Evolutionary conservation across 2,888 invertebrate species (phyloP).

Genomic region (Meghimatium bilineatum): DNA sequence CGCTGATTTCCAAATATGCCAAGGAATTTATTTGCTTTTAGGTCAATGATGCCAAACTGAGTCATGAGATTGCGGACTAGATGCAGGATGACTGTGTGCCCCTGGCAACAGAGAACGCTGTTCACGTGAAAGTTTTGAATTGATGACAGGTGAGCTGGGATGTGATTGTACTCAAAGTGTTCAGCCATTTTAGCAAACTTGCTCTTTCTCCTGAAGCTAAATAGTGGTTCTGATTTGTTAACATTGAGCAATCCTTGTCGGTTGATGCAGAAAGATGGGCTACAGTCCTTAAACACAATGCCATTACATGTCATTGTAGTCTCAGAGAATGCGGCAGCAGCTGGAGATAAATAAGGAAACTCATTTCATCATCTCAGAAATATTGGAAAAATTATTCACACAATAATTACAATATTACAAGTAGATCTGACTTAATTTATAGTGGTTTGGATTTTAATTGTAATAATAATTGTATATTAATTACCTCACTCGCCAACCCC

Average conservation of each 20-base stretch:
- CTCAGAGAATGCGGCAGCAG: conserved; percentile 75
- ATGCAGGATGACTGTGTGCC: conserved; percentile 73
- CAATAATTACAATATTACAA: too few species aligned
- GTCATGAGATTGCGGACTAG: conserved; percentile 74
- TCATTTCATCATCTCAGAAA: not conserved
- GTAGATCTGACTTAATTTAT: too few species aligned
- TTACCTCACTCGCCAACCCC: too few species aligned
- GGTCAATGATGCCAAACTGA: conserved; percentile 74
- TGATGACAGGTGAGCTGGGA: conserved; percentile 77
- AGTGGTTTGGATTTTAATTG: too few species aligned
- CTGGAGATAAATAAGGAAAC: conserved; percentile 56
- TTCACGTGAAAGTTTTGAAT: conserved; percentile 77
- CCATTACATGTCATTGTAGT: conserved; percentile 73
- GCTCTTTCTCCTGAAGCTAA: conserved; percentile 74
- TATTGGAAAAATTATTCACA: not conserved
- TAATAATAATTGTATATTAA: too few species aligned
- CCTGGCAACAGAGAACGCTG: conserved; percentile 74
- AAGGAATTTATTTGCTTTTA: conserved; percentile 74
- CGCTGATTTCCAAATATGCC: conserved; percentile 75
- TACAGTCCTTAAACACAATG: conserved; percentile 75
- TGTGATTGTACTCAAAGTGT: conserved; percentile 78
- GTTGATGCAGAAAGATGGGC: conserved; percentile 75
- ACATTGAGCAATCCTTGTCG: conserved; percentile 76
- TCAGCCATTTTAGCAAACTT: conserved; percentile 77
- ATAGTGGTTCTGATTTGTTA: conserved; percentile 73